A percentile compares a stretch with the other conserved stretches of the same genome.
Conservation (phyloP, 2,888 invertebrate species). For the Caenorhabditis sinica region DNA sequence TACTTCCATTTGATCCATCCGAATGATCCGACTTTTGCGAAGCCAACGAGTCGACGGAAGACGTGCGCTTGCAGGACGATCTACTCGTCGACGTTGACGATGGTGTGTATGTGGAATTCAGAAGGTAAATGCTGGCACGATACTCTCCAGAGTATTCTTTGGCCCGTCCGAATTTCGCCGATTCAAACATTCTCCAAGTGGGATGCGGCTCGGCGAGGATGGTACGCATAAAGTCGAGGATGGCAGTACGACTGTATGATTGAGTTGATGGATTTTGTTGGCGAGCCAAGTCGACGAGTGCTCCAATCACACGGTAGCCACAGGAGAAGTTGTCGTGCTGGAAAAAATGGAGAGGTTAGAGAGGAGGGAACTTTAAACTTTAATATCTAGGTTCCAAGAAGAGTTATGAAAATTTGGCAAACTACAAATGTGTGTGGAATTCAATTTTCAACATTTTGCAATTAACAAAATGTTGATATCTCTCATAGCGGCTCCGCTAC, state of each 20-base stretch:
- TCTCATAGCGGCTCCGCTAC: no score
- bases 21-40: neutral
- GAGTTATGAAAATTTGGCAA: neutral
- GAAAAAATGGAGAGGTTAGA: neutral
- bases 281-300: constrained; percentile 58
- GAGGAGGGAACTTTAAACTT: neutral
- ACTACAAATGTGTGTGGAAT: no score
- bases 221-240: constrained; percentile 36
- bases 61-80: neutral
- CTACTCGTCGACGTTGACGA: neutral
- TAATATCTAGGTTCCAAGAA: neutral
- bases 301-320: constrained; percentile 68
- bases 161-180: constrained; percentile 2
- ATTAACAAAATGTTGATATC: no score
- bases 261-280: constrained; percentile 43
- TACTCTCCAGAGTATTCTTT: constrained; percentile 2
- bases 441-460: no score
- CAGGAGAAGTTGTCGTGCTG: constrained; percentile 67
- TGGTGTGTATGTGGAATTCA: neutral
- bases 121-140: neutral
- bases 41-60: neutral
- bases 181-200: constrained; percentile 53
- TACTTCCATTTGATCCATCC: neutral
- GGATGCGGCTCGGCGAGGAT: constrained; percentile 33
- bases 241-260: constrained; percentile 31